Evolutionary conservation across 2,888 invertebrate species (phyloP).

Genomic region (Dynastes grantii): DNA sequence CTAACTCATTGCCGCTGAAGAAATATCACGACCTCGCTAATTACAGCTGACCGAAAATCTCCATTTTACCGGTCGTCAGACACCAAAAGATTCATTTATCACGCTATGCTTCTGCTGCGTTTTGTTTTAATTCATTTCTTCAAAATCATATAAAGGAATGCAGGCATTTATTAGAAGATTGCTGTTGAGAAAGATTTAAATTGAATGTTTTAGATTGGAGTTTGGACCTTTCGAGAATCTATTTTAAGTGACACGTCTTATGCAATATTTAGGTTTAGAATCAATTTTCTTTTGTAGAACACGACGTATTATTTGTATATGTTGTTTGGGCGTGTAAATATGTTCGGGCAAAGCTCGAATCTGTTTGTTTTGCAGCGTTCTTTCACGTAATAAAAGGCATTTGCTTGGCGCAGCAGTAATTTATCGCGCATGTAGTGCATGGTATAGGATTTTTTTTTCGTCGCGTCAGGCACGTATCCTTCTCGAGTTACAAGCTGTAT

Average conservation of each 20-base stretch:
- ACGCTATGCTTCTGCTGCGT: conserved; percentile 2
- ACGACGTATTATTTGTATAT: no score
- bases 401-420: not conserved
- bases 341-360: no score
- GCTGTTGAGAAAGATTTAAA: no score
- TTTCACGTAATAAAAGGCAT: not conserved
- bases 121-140: conserved; percentile 5
- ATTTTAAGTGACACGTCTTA: no score
- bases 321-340: no score
- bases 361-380: no score
- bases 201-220: no score
- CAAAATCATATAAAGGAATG: not conserved
- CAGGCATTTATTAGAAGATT: no score
- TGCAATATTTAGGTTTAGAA: no score
- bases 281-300: no score
- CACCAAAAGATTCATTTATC: conserved; percentile 3
- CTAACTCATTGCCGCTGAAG: conserved; percentile 44
- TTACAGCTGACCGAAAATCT: conserved; percentile 22
- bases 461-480: not conserved
- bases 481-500: conserved; percentile 11
- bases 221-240: no score
- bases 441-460: conserved; percentile 3
- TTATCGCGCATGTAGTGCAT: conserved; percentile 1
- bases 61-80: conserved; percentile 18
- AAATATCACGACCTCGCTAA: conserved; percentile 33